phyloP scores from a whole-genome alignment of 1,140 invertebrate species.

The Arctopsyche grandis region DNA sequence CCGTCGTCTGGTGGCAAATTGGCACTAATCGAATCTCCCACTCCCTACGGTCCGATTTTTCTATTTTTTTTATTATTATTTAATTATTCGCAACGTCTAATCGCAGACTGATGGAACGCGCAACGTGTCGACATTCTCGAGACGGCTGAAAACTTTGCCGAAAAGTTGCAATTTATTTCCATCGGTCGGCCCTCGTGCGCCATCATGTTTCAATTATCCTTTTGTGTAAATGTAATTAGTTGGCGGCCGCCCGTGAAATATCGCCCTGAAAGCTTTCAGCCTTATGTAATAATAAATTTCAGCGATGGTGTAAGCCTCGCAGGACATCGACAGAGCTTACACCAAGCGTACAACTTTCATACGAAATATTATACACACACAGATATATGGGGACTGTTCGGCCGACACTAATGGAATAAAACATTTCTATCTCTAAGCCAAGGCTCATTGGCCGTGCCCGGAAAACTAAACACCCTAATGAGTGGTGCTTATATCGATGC shows the following conservation, averaged over 20 bases:
- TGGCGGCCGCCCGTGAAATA: conserved; percentile 53
- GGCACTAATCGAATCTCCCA: conserved; percentile 2
- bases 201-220: conserved; percentile 55
- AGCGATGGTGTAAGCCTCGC: conserved; percentile 31
- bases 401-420: conserved; percentile 50
- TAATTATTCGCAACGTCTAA: conserved; percentile 4
- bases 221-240: conserved; percentile 54
- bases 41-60: neutral
- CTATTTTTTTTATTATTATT: conserved; percentile 3
- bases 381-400: neutral
- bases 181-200: conserved; percentile 23
- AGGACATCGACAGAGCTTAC: conserved; percentile 5
- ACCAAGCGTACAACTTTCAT: conserved; percentile 14
- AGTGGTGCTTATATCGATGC: conserved; percentile 43
- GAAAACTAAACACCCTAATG: conserved; percentile 52
- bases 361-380: neutral
- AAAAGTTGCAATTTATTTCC: conserved; percentile 53
- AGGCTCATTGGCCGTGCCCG: conserved; percentile 48
- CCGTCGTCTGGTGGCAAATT: neutral
- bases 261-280: conserved; percentile 47
- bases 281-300: conserved; percentile 52
- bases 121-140: conserved; percentile 12
- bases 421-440: conserved; percentile 51
- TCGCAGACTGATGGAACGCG: neutral
- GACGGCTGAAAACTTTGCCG: conserved; percentile 34